Percentiles rank a stretch among this genome's conserved stretches.
These are phyloP conservation scores for Struthidea cinerea DNA, from an alignment of 2,113 vertebrate genomes.

Conservation along the genomic window DNA sequence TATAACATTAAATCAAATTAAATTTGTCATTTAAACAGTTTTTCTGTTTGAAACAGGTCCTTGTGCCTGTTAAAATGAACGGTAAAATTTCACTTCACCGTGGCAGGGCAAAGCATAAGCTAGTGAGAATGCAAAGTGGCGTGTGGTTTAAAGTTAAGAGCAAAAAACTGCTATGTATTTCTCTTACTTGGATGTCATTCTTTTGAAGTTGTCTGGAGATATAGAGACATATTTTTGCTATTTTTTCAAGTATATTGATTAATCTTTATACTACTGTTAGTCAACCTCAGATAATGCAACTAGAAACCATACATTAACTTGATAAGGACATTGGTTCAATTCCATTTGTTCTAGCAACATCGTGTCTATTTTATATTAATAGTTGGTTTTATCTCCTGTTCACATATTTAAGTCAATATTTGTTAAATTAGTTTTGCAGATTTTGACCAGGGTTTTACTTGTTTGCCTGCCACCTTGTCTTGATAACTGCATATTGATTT, in stretches of 20 bases:
- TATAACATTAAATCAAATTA: background rate
- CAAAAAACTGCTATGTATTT: background rate
- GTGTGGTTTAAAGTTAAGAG: background rate
- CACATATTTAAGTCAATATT: background rate
- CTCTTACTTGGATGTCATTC: background rate
- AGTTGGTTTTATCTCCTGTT: background rate
- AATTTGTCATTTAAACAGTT: background rate
- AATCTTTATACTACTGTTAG: background rate
- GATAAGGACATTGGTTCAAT: background rate
- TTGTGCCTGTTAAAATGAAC: background rate
- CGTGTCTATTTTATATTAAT: background rate
- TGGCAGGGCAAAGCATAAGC: background rate
- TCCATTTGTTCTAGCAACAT: background rate
- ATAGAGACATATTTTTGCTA: background rate
- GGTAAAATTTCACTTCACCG: background rate
- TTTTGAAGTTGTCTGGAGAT: background rate
- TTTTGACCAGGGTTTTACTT: background rate
- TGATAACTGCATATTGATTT: background rate
- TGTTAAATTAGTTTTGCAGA: background rate
- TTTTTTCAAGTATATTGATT: background rate
- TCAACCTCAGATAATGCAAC: background rate
- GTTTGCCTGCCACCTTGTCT: background rate
- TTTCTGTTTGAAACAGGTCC: background rate
- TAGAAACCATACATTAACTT: background rate
- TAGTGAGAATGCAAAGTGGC: background rate